phyloP scores from a whole-genome alignment of 2,797 vertebrate species.

The Mico argentatus region DNA sequence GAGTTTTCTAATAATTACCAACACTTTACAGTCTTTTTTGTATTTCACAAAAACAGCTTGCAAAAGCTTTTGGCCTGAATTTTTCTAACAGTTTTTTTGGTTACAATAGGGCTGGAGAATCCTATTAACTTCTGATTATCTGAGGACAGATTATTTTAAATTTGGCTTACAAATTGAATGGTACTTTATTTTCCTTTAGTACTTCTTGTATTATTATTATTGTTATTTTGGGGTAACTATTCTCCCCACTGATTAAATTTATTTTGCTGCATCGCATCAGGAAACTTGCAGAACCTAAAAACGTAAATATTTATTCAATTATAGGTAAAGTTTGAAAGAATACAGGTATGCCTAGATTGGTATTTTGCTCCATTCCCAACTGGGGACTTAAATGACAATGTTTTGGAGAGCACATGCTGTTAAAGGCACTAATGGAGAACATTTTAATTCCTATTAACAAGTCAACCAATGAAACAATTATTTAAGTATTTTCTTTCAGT shows the following conservation, averaged over 20 bases:
- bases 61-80: not conserved
- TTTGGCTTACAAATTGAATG: not conserved
- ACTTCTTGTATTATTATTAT: not conserved
- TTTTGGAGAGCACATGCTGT: constrained; percentile 36
- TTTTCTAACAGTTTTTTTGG: constrained; percentile 29
- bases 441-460: constrained; percentile 55
- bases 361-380: constrained; percentile 12
- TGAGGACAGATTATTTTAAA: not conserved
- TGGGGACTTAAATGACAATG: not conserved
- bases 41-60: not conserved
- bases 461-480: constrained; percentile 16
- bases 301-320: not conserved
- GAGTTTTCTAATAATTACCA: not conserved
- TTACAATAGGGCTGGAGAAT: not conserved
- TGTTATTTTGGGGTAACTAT: not conserved
- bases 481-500: not conserved
- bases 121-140: not conserved
- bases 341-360: not conserved
- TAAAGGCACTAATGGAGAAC: constrained; percentile 33
- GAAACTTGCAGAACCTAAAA: not conserved
- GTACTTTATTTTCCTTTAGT: not conserved
- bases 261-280: not conserved
- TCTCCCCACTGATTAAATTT: not conserved
- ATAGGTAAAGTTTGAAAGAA: constrained; percentile 38
- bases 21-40: not conserved